Percentiles rank a stretch among this genome's conserved stretches.
Evolutionary conservation across 2,113 vertebrate genomes (phyloP).

Genomic region (Scopus umbretta): DNA sequence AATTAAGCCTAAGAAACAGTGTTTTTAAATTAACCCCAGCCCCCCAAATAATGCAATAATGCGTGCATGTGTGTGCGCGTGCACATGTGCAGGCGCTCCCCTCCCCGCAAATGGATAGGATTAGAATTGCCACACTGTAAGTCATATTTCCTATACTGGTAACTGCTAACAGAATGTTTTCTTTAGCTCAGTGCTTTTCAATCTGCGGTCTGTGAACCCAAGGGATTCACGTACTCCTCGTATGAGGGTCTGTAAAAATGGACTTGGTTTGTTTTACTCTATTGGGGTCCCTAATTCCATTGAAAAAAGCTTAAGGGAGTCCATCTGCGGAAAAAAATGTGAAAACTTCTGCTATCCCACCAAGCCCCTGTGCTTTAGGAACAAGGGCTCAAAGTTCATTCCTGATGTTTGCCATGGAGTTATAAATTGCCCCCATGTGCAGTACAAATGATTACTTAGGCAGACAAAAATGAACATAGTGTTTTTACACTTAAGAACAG

Average conservation of each 20-base stretch:
- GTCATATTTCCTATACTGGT: background rate
- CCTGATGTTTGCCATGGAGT: background rate
- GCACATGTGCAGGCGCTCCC: background rate
- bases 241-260: background rate
- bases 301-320: background rate
- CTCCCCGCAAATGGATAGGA: background rate
- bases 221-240: accelerated
- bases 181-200: background rate
- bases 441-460: background rate
- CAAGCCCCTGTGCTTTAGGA: background rate
- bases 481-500: background rate
- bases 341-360: background rate
- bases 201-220: background rate
- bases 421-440: background rate
- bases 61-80: accelerated
- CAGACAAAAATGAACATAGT: background rate
- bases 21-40: constrained; percentile 45
- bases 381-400: background rate
- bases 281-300: background rate
- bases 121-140: background rate
- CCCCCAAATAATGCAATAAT: background rate
- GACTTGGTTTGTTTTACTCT: background rate
- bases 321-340: background rate
- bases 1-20: constrained; percentile 54
- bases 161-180: background rate